A percentile compares a stretch with the other conserved stretches of the same genome.
Evolutionary conservation across 2,888 invertebrate species (phyloP).

Genomic region (Cheilosia vulpina): DNA sequence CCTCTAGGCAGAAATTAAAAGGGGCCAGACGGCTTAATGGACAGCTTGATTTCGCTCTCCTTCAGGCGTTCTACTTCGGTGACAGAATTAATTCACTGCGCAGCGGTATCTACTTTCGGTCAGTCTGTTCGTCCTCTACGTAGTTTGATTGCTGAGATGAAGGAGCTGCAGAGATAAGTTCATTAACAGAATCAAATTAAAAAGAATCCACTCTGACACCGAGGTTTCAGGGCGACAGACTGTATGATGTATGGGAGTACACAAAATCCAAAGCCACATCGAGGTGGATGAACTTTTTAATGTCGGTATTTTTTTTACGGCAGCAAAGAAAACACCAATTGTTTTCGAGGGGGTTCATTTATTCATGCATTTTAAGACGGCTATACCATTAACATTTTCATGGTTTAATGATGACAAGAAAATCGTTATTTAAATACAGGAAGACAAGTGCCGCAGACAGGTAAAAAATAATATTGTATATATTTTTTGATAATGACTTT

Average conservation of each 20-base stretch:
- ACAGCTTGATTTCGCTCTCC: conserved; percentile 11
- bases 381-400: conserved; percentile 1
- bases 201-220: neutral
- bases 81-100: neutral
- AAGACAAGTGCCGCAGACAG: neutral
- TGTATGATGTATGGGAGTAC: neutral
- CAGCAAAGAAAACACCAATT: neutral
- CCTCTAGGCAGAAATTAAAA: conserved; percentile 24
- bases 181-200: conserved; percentile 11
- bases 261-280: too few relatives aligned
- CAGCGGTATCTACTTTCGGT: neutral
- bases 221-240: neutral
- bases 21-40: conserved; percentile 31
- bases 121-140: neutral
- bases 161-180: conserved; percentile 3
- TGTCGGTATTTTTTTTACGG: neutral
- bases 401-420: conserved; percentile 17
- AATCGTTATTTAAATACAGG: conserved; percentile 8
- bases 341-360: neutral
- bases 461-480: neutral
- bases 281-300: neutral
- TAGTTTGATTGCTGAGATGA: neutral
- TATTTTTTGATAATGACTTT: neutral
- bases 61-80: neutral
- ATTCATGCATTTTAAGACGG: neutral